A percentile compares a stretch with the other conserved stretches of the same genome.
Conservation (phyloP, 2,113 vertebrate genomes). For the Notarius quadriscutis region DNA sequence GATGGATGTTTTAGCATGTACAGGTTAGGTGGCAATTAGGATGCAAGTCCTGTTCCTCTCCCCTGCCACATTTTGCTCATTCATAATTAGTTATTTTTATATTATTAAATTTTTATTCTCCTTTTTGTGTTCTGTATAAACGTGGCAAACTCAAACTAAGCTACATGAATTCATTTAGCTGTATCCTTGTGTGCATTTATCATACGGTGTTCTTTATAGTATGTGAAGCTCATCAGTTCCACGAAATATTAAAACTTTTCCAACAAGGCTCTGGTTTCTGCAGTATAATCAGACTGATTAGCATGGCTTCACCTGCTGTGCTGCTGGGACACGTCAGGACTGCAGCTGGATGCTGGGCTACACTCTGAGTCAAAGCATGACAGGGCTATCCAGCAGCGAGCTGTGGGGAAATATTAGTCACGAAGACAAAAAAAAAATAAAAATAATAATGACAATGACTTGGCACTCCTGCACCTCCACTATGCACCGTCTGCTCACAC, state of each 20-base stretch:
- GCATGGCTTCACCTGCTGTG: background rate
- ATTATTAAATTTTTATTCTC: too few relatives aligned
- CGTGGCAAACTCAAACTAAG: too few relatives aligned
- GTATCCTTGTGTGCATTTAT: background rate
- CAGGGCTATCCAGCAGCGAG: slow-evolving; percentile 50
- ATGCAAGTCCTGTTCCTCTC: too few relatives aligned
- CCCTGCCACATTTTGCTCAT: too few relatives aligned
- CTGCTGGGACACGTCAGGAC: slow-evolving; percentile 28
- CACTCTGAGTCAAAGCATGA: slow-evolving; percentile 26
- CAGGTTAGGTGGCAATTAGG: too few relatives aligned
- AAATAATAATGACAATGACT: slow-evolving; percentile 47
- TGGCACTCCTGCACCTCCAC: slow-evolving; percentile 52
- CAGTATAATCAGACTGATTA: background rate
- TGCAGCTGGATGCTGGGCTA: slow-evolving; percentile 55
- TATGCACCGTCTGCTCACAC: background rate
- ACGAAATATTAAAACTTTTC: background rate
- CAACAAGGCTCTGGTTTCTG: background rate
- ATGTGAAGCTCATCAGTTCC: background rate
- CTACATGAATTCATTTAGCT: too few relatives aligned
- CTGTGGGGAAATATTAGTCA: slow-evolving; percentile 46
- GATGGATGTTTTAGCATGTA: too few relatives aligned
- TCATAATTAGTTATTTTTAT: too few relatives aligned
- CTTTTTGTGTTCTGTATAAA: too few relatives aligned
- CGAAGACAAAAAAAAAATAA: background rate
- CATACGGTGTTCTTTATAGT: background rate